Evolutionary conservation across 1,140 invertebrate species (phyloP).

Genomic region (Brachionus paranguensis): DNA sequence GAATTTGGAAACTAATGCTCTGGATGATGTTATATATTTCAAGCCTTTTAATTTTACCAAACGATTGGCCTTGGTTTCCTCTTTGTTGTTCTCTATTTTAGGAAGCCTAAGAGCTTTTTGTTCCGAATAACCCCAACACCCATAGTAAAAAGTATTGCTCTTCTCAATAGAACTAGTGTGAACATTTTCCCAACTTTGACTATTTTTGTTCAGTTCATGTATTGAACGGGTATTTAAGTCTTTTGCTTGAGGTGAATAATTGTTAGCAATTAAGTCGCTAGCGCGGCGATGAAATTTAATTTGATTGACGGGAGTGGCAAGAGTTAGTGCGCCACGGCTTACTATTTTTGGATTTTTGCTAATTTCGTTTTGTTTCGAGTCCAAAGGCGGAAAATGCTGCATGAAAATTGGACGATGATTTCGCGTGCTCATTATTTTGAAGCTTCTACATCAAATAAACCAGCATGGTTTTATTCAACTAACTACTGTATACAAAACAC

Average conservation of each 20-base stretch:
- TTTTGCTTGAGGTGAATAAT: constrained; percentile 59
- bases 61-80: not conserved
- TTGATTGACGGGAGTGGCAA: constrained; percentile 54
- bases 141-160: not conserved
- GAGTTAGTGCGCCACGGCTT: constrained; percentile 47
- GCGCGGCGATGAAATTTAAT: constrained; percentile 58
- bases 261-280: constrained; percentile 62
- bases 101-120: not conserved
- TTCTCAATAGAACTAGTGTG: not conserved
- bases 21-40: constrained; percentile 19
- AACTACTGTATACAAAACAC: not conserved
- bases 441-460: not conserved
- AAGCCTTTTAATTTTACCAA: constrained; percentile 12
- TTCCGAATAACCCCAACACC: not conserved
- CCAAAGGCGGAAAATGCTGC: not conserved
- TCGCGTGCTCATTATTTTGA: not conserved
- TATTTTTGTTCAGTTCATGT: not conserved
- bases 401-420: not conserved
- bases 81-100: not conserved
- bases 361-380: not conserved
- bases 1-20: not conserved
- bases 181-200: not conserved
- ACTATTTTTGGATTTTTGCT: not conserved
- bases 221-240: constrained; percentile 54
- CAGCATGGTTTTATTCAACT: not conserved